These are phyloP conservation scores for Etheostoma perlongum DNA, from an alignment of 2,797 vertebrate genomes.

Conservation along the genomic window DNA sequence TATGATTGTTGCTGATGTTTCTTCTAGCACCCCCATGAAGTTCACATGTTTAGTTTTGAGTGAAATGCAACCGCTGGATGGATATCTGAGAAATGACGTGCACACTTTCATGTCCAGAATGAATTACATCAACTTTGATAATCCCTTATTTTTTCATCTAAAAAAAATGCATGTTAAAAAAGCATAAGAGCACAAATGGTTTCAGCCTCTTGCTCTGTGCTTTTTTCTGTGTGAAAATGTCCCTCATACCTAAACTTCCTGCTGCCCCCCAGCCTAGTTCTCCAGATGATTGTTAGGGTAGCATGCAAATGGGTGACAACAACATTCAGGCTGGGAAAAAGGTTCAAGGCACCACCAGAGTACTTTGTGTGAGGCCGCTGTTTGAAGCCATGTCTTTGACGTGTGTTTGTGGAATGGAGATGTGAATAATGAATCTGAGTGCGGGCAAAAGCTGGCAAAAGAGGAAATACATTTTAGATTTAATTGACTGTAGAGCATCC, in stretches of 20 bases:
- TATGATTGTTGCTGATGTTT: not conserved
- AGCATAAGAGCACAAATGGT: not conserved
- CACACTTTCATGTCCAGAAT: too few relatives aligned
- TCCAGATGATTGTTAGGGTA: constrained; percentile 37
- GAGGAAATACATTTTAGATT: constrained; percentile 4
- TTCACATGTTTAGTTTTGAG: not conserved
- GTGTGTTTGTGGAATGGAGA: constrained; percentile 30
- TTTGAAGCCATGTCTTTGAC: constrained; percentile 41
- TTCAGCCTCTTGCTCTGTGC: not conserved
- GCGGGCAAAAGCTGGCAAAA: constrained; percentile 29
- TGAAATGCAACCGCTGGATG: not conserved
- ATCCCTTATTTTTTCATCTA: not conserved
- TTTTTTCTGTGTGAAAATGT: constrained; percentile 22
- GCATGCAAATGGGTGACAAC: constrained; percentile 30
- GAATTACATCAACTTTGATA: not conserved
- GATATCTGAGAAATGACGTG: not conserved
- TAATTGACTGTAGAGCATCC: constrained; percentile 5
- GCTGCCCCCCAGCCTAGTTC: constrained; percentile 4
- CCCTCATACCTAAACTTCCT: constrained; percentile 31
- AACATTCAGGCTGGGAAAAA: constrained; percentile 29
- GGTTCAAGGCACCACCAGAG: constrained; percentile 32
- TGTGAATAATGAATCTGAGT: constrained; percentile 32
- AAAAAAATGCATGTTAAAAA: too few relatives aligned
- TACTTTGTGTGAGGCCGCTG: constrained; percentile 15
- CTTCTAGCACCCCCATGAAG: not conserved